Evolutionary conservation across 2,888 invertebrate genomes (phyloP), one percentile per base, ranked within the genome.

Genomic region (Podotricha telesiphe): DNA sequence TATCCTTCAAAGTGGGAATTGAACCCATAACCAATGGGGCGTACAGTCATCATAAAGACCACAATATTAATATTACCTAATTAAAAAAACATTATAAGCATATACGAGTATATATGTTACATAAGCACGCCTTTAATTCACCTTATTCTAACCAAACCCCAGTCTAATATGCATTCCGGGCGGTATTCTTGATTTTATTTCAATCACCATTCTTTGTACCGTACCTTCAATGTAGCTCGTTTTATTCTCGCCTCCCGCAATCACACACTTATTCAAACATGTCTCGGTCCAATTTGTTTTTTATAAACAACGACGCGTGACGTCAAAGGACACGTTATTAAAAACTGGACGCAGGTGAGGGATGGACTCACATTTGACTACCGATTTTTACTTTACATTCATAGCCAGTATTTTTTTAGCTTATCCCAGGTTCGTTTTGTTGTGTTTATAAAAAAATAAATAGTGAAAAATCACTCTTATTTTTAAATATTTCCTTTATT

Each of bases 241-340:
- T 77, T 77, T 76, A 74, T 77, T 78, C 70, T 67, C 70, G 64
- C 66, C 67, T 73, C 71, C 69, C 85, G 91, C 91, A 90, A 91
- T 91, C 91, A 91, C 89, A 89, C 88, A 90, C 86, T 87, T 90
- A 91, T 91, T 91, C 91, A 91, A 88, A 91, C 91, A 88, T 86
- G 84, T 82, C 81, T 75, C 74, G 76, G 83, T 82, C 82, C 80
- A 81, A 83, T 82, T 81, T 77, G 78, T 83, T 89, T 87, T 59
- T 87, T 88, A 83, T 81, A 85, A 84, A 84, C 86, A 82, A 84
- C 84, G 76, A 71, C 76, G 71, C 77, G 68, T n/a, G n/a, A 34
- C 55, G 11, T 77, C 77, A 85, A 86, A 85, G 82, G 71, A 73
- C 53, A 56, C 68, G 71, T 73, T 73, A 73, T 72, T 70, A 74